phyloP scores from a whole-genome alignment of 2,113 vertebrate species.

The Osmerus eperlanus region DNA sequence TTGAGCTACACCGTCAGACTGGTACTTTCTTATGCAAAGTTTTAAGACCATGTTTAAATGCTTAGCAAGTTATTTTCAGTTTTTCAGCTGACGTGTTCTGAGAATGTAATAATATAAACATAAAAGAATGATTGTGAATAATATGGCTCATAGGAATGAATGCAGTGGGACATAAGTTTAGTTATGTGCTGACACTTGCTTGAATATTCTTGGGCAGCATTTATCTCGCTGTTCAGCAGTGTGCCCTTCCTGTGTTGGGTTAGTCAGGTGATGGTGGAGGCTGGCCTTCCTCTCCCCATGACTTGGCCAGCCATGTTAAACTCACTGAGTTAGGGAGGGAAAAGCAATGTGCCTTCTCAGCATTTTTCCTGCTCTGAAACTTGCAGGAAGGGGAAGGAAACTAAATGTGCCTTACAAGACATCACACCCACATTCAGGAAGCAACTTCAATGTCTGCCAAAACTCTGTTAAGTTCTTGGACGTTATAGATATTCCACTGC shows the following conservation, averaged over 20 bases:
- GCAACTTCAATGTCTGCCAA: background rate
- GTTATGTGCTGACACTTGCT: too few relatives aligned
- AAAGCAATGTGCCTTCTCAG: conserved; percentile 65
- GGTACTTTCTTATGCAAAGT: too few relatives aligned
- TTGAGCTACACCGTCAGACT: too few relatives aligned
- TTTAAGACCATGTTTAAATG: too few relatives aligned
- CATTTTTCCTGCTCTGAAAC: conserved; percentile 59
- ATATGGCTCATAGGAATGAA: background rate
- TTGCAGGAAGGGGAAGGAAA: conserved; percentile 65
- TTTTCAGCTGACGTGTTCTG: background rate
- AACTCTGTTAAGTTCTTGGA: too few relatives aligned
- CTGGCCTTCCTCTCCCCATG: conserved; percentile 42
- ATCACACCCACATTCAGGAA: too few relatives aligned
- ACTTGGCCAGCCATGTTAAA: conserved; percentile 53
- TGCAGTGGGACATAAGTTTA: too few relatives aligned
- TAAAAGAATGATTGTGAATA: background rate
- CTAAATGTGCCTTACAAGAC: too few relatives aligned
- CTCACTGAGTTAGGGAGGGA: conserved; percentile 39
- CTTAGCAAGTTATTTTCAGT: too few relatives aligned
- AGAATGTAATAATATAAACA: background rate
- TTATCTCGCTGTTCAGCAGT: conserved; percentile 23
- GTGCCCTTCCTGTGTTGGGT: conserved; percentile 41
- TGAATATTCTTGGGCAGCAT: background rate
- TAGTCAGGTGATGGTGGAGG: conserved; percentile 46
- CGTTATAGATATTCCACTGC: too few relatives aligned